Percentiles rank a stretch among this genome's conserved stretches.
phyloP scores from a whole-genome alignment of 2,888 invertebrate species.

The Sceliomorpha sp. region DNA sequence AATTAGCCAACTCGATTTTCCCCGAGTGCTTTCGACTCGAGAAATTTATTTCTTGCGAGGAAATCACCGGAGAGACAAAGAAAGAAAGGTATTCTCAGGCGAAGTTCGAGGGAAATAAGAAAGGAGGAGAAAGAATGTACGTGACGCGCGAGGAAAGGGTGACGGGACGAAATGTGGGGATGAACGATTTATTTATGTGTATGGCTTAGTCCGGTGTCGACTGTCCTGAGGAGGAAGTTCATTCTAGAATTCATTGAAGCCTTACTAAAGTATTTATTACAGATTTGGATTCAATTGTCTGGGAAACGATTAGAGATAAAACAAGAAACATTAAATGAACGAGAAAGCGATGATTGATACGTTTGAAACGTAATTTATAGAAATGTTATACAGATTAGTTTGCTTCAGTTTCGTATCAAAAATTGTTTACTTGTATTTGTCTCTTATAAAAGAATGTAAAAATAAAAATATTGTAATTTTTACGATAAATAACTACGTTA shows the following conservation, averaged over 20 bases:
- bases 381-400: too few species aligned
- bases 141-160: constrained; percentile 8
- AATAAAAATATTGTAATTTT: too few species aligned
- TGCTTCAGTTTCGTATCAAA: too few species aligned
- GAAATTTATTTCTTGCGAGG: constrained; percentile 63
- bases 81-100: constrained; percentile 24
- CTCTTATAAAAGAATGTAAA: too few species aligned
- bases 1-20: constrained; percentile 65
- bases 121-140: constrained; percentile 27
- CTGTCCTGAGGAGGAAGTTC: not conserved
- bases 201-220: constrained; percentile 1
- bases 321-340: too few species aligned
- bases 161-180: not conserved
- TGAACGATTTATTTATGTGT: constrained; percentile 14
- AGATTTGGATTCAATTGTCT: too few species aligned
- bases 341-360: too few species aligned
- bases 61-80: constrained; percentile 56
- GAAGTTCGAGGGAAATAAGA: constrained; percentile 23
- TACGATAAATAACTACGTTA: too few species aligned
- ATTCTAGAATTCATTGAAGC: not conserved
- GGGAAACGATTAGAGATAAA: too few species aligned
- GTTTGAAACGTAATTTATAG: too few species aligned
- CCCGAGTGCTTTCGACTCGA: constrained; percentile 39
- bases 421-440: too few species aligned
- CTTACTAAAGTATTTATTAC: not conserved